Evolutionary conservation across 2,113 vertebrate genomes (phyloP), one percentile per base, ranked within the genome.

Genomic region (Ancistrus triradiatus): DNA sequence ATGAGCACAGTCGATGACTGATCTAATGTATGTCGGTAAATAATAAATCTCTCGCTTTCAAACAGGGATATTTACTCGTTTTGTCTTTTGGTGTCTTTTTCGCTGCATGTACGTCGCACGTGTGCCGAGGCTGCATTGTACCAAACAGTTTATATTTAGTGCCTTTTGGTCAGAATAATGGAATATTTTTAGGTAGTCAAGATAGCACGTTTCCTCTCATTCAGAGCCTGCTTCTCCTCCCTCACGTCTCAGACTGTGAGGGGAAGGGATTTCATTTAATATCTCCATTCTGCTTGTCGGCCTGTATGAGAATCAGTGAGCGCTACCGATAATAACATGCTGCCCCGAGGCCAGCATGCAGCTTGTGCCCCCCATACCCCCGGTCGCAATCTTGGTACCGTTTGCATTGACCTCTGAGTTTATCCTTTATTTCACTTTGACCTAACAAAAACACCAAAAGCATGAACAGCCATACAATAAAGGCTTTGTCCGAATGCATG

Each of bases 181-280:
- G 15, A 35, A 51, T 58, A 47, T 59, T 70, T 59, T 10, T 33
- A 6, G 48, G 49, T n/a, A 38, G 18, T n/a, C 31, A 18, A 13
- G 53, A 31, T 55, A 17, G 68, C 18, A 5, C 17, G 48, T 48
- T 56, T 57, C 44, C 53, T 60, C 8, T 50, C 59, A 21, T 22
- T 40, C 47, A 60, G 57, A 7, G n/a, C 19, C 21, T 13, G 8
- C 6, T 15, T 27, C 56, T 62, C 31, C 58, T 60, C 27, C 42
- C 1, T 60, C 27, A 8, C 2, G 19, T 51, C 57, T 61, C 24
- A 33, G 10, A 9, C 8, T 52, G 24, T 38, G 27, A 21, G 47
- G 61, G 55, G 25, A 38, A 25, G 11, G 38, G 55, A 10, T 22
- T 66, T 71, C 49, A 66, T n/a, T 71, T 71, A 71, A 71, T 71